phyloP scores from a whole-genome alignment of 2,113 vertebrate genomes.

The Phaethon lepturus region DNA sequence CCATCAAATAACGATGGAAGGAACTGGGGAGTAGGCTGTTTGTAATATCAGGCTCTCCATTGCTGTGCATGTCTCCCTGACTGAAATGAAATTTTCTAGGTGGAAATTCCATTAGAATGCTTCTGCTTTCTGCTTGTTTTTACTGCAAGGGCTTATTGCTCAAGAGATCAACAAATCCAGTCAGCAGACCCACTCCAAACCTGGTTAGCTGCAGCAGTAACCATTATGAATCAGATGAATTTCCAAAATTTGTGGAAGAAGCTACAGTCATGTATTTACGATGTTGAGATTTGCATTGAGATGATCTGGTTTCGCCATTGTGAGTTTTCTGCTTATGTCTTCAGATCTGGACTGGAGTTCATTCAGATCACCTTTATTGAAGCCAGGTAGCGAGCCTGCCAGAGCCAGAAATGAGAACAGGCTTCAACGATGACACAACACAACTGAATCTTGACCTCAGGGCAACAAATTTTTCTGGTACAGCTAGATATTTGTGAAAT shows the following conservation, averaged over 20 bases:
- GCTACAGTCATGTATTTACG: not conserved
- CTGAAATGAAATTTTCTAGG: not conserved
- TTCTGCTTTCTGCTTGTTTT: not conserved
- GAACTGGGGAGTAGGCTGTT: not conserved
- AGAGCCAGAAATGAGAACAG: not conserved
- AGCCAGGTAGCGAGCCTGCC: not conserved
- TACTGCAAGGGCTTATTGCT: not conserved
- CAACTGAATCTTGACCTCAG: not conserved
- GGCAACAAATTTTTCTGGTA: not conserved
- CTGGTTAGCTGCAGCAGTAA: not conserved
- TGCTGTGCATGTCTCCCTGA: not conserved
- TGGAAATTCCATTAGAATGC: slow-evolving; percentile 6
- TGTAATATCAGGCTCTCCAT: not conserved
- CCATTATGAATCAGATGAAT: not conserved
- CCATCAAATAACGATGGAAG: not conserved
- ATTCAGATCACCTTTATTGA: not conserved
- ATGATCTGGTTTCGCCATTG: not conserved
- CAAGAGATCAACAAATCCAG: not conserved
- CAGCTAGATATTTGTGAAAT: slow-evolving; percentile 3
- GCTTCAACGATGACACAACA: not conserved
- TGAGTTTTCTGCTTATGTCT: not conserved
- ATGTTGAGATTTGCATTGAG: not conserved
- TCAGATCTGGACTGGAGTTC: not conserved
- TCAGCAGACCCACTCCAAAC: not conserved
- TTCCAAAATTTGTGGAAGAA: not conserved